Conservation (phyloP, 2,113 vertebrate species). For the Willisornis vidua region DNA sequence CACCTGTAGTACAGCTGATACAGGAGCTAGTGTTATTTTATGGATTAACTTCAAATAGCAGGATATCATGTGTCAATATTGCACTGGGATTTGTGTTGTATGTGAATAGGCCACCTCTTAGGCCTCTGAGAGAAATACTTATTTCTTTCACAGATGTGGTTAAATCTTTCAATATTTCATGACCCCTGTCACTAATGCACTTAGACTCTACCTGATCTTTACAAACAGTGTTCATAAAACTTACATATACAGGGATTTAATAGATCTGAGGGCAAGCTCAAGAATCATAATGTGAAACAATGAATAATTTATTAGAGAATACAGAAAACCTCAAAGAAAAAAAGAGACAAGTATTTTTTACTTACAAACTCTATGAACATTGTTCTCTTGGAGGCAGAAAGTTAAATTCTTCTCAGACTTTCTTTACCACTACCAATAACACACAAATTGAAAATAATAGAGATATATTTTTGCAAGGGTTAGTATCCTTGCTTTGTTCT, state of each 20-base stretch:
- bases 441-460: neutral
- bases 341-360: neutral
- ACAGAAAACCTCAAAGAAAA: neutral
- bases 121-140: neutral
- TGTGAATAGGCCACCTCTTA: neutral
- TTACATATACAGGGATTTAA: slow-evolving; percentile 28
- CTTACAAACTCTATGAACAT: neutral
- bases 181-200: slow-evolving; percentile 9
- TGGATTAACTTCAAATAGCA: slow-evolving; percentile 17
- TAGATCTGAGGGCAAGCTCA: neutral
- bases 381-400: neutral
- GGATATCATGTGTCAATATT: slow-evolving; percentile 18
- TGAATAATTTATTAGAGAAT: slow-evolving; percentile 26
- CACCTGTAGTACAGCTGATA: neutral
- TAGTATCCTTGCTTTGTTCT: neutral
- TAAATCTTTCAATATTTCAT: slow-evolving; percentile 53
- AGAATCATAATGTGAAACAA: slow-evolving; percentile 1
- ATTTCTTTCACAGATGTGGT: slow-evolving; percentile 18
- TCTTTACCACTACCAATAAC: neutral
- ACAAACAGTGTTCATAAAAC: slow-evolving; percentile 38
- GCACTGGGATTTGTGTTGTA: neutral
- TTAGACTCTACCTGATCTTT: neutral
- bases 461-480: neutral
- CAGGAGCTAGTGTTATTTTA: neutral
- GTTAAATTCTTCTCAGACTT: neutral